phyloP scores from a whole-genome alignment of 2,113 vertebrate genomes.

The Calypte anna region DNA sequence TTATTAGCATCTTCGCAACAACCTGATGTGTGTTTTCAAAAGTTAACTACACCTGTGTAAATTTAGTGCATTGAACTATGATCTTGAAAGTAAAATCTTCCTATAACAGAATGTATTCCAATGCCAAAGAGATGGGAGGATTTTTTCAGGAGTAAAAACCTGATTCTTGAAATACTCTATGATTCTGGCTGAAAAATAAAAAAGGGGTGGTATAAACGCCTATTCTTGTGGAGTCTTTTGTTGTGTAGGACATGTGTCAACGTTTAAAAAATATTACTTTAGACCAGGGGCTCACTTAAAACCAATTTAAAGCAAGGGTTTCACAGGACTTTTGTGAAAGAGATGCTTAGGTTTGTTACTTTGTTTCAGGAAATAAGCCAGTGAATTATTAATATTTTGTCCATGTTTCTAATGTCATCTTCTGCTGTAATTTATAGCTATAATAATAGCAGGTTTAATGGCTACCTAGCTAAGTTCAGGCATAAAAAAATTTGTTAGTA shows the following conservation, averaged over 20 bases:
- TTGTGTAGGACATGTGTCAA: neutral
- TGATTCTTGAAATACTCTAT: conserved; percentile 74
- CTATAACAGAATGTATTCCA: conserved; percentile 68
- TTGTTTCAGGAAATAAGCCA: neutral
- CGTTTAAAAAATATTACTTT: neutral
- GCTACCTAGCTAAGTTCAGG: neutral
- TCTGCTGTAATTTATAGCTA: neutral
- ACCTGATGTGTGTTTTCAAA: conserved; percentile 38
- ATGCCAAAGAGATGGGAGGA: conserved; percentile 77
- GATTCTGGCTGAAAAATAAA: conserved; percentile 80
- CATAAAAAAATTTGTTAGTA: neutral
- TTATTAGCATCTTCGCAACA: conserved; percentile 55
- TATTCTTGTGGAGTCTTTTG: conserved; percentile 63
- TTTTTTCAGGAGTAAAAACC: conserved; percentile 73
- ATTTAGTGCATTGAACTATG: conserved; percentile 64
- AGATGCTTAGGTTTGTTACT: neutral
- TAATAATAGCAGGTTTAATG: neutral
- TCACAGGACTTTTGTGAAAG: neutral
- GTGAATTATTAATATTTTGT: neutral
- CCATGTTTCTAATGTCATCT: neutral
- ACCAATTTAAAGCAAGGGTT: neutral
- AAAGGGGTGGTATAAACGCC: conserved; percentile 52
- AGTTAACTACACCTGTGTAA: conserved; percentile 68
- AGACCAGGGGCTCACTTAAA: neutral
- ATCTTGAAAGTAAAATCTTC: conserved; percentile 70